These are phyloP conservation scores for Neodiprion virginianus DNA, from an alignment of 1,140 invertebrate genomes.

Conservation along the genomic window DNA sequence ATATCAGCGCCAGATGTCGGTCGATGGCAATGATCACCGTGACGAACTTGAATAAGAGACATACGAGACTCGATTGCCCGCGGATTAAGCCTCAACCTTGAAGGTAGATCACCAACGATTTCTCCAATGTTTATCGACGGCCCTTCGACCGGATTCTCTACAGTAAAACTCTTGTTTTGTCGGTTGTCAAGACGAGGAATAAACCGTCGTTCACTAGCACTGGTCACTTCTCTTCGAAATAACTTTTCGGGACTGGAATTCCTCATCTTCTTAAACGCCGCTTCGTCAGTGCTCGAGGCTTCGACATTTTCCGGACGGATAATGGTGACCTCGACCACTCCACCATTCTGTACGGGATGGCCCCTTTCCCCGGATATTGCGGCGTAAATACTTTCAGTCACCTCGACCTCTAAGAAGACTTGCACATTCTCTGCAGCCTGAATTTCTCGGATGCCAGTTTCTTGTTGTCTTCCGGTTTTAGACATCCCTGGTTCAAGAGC, in stretches of 20 bases:
- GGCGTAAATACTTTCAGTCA: conserved; percentile 21
- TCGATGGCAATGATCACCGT: neutral
- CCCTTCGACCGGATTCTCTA: neutral
- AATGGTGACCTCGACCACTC: conserved; percentile 20
- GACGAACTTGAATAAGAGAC: neutral
- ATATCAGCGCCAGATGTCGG: neutral
- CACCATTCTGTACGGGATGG: neutral
- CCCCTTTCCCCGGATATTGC: conserved; percentile 5
- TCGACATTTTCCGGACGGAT: conserved; percentile 9
- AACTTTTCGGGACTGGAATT: neutral
- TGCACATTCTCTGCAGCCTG: neutral
- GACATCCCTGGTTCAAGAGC: too few species aligned
- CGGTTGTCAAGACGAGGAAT: neutral
- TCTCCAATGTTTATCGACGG: neutral
- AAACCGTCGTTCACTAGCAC: neutral
- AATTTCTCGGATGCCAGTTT: too few species aligned
- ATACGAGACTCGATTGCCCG: too few species aligned
- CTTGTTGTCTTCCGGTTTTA: too few species aligned
- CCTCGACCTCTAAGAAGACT: conserved; percentile 22
- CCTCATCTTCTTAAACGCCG: neutral
- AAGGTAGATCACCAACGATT: neutral
- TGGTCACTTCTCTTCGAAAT: neutral
- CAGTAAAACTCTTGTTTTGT: neutral
- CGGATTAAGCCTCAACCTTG: neutral
- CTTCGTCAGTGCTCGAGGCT: neutral